These are phyloP conservation scores for Mactra quadrangularis DNA, from an alignment of 1,140 invertebrate genomes.

Conservation along the genomic window DNA sequence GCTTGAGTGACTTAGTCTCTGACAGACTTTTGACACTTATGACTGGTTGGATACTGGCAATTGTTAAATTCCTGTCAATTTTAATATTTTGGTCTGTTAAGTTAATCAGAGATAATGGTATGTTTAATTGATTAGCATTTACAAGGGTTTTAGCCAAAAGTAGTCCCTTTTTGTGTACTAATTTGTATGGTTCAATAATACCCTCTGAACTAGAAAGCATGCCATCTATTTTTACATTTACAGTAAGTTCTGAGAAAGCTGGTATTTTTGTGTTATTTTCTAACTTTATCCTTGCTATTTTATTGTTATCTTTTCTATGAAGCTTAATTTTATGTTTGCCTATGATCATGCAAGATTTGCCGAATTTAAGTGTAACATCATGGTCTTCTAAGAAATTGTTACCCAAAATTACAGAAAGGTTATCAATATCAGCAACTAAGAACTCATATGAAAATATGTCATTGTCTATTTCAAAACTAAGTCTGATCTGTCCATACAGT, in stretches of 20 bases:
- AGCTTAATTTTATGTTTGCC: constrained; percentile 50
- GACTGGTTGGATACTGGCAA: too few species aligned
- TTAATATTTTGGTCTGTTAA: constrained; percentile 27
- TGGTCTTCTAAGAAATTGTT: constrained; percentile 21
- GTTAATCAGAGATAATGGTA: constrained; percentile 28
- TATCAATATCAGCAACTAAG: constrained; percentile 33
- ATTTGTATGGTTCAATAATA: constrained; percentile 29
- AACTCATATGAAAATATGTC: constrained; percentile 17
- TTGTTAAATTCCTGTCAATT: constrained; percentile 8
- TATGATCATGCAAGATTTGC: constrained; percentile 29
- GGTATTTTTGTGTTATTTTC: background rate
- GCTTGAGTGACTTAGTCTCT: too few species aligned
- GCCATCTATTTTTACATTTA: constrained; percentile 32
- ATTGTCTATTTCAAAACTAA: constrained; percentile 33
- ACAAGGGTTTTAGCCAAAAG: constrained; percentile 35
- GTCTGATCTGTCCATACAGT: background rate
- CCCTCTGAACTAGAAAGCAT: background rate
- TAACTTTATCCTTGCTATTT: constrained; percentile 27
- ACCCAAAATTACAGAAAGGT: constrained; percentile 22
- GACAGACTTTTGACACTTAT: too few species aligned
- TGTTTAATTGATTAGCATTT: background rate
- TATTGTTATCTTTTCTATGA: constrained; percentile 13
- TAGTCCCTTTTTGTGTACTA: constrained; percentile 20
- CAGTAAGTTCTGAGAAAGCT: constrained; percentile 19
- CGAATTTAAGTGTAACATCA: constrained; percentile 44